phyloP scores from a whole-genome alignment of 2,888 invertebrate genomes.

The Netelia melanura region DNA sequence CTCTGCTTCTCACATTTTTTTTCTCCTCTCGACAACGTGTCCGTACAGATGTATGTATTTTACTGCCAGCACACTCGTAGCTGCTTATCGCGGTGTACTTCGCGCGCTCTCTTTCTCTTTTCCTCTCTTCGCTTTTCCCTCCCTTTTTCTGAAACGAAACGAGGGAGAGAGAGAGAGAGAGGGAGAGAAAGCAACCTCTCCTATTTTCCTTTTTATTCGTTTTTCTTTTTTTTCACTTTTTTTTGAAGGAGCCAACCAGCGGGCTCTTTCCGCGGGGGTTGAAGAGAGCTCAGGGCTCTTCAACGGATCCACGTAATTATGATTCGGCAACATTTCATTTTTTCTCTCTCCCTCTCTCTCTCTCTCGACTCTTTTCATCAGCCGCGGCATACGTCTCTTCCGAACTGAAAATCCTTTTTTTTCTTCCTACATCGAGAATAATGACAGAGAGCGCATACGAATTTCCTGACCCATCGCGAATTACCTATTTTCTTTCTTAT shows the following conservation, averaged over 20 bases:
- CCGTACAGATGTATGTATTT: slow-evolving; percentile 63
- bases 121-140: slow-evolving; percentile 11
- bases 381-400: slow-evolving; percentile 65
- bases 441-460: slow-evolving; percentile 48
- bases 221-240: slow-evolving; percentile 38
- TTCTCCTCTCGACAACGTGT: slow-evolving; percentile 50
- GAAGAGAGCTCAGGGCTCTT: slow-evolving; percentile 62
- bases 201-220: slow-evolving; percentile 59
- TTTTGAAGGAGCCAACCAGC: slow-evolving; percentile 54
- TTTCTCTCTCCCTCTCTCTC: slow-evolving; percentile 19
- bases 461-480: slow-evolving; percentile 38
- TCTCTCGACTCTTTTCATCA: slow-evolving; percentile 66
- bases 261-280: slow-evolving; percentile 48
- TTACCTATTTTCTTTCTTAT: neutral
- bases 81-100: slow-evolving; percentile 44
- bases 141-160: neutral
- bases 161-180: slow-evolving; percentile 3
- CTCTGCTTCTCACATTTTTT: slow-evolving; percentile 64
- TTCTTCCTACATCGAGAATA: slow-evolving; percentile 58
- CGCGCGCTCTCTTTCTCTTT: slow-evolving; percentile 13
- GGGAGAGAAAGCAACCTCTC: slow-evolving; percentile 56
- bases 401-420: slow-evolving; percentile 47
- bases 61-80: slow-evolving; percentile 44
- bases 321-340: slow-evolving; percentile 66
- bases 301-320: slow-evolving; percentile 70